These are phyloP conservation scores for Percina caprodes DNA, from an alignment of 2,113 vertebrate genomes.

Conservation along the genomic window DNA sequence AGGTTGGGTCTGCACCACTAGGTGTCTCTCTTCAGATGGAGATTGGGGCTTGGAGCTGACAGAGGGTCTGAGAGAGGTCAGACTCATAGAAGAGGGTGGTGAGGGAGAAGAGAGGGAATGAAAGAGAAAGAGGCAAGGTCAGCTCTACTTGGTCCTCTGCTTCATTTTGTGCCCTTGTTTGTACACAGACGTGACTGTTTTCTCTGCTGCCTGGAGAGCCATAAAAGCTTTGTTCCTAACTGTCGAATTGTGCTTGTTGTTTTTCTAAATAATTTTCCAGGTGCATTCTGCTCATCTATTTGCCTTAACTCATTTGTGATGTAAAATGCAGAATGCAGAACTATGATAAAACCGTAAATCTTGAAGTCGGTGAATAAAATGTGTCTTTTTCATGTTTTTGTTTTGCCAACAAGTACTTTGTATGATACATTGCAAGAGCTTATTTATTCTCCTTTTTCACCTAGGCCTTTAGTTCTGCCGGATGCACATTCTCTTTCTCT, in stretches of 20 bases:
- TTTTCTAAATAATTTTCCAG: conserved; percentile 20
- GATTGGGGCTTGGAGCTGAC: conserved; percentile 30
- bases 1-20: conserved; percentile 68
- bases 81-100: conserved; percentile 24
- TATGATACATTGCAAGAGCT: too few relatives aligned
- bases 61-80: conserved; percentile 62
- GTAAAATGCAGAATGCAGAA: conserved; percentile 32
- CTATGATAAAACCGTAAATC: conserved; percentile 17
- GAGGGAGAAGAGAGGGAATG: not conserved
- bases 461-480: conserved; percentile 44
- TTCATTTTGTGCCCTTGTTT: conserved; percentile 49
- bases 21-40: conserved; percentile 79
- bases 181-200: conserved; percentile 32
- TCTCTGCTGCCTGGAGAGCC: conserved; percentile 17
- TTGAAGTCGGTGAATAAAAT: conserved; percentile 35
- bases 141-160: conserved; percentile 27
- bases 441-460: conserved; percentile 51
- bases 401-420: conserved; percentile 55
- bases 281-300: conserved; percentile 32
- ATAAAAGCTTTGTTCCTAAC: conserved; percentile 9
- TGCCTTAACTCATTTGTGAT: conserved; percentile 30
- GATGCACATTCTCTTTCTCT: conserved; percentile 36
- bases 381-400: conserved; percentile 50
- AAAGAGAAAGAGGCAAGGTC: conserved; percentile 25
- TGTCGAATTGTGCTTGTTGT: conserved; percentile 23